Conservation (phyloP, 2,797 vertebrate genomes). For the Heterohyrax brucei region DNA sequence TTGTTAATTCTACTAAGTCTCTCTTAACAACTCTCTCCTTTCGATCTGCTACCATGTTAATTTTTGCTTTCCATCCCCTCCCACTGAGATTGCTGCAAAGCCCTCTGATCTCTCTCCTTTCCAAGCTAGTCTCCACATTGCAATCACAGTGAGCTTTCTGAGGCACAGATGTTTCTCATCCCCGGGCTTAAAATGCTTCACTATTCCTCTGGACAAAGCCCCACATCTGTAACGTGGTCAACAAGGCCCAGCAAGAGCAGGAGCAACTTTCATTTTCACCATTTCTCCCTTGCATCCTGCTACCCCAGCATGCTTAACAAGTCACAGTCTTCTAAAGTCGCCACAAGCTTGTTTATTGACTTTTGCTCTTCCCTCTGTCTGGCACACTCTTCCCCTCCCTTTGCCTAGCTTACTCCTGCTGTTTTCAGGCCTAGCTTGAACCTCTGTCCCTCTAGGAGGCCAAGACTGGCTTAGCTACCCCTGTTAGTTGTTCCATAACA, state of each 20-base stretch:
- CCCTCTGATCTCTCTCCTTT: not conserved
- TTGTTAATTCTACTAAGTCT: not conserved
- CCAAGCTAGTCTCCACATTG: not conserved
- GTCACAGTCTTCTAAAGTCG: not conserved
- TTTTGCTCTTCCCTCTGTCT: not conserved
- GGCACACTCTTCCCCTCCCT: not conserved
- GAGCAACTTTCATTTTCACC: not conserved
- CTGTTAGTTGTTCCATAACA: not conserved
- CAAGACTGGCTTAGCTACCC: not conserved
- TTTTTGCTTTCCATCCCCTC: not conserved
- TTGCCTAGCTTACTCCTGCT: not conserved
- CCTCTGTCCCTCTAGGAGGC: not conserved
- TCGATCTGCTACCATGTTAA: not conserved
- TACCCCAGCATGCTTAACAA: not conserved
- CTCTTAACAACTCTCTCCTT: not conserved
- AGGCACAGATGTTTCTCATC: not conserved
- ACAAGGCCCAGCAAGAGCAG: not conserved
- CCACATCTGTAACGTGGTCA: not conserved
- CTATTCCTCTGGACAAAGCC: not conserved
- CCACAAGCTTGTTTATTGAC: not conserved
- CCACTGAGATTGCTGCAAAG: not conserved
- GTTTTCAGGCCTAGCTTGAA: conserved; percentile 11
- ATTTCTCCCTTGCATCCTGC: not conserved
- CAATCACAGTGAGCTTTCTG: not conserved
- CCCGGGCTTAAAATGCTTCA: not conserved